phyloP scores from a whole-genome alignment of 2,797 vertebrate genomes.

The Nyctalus aviator region DNA sequence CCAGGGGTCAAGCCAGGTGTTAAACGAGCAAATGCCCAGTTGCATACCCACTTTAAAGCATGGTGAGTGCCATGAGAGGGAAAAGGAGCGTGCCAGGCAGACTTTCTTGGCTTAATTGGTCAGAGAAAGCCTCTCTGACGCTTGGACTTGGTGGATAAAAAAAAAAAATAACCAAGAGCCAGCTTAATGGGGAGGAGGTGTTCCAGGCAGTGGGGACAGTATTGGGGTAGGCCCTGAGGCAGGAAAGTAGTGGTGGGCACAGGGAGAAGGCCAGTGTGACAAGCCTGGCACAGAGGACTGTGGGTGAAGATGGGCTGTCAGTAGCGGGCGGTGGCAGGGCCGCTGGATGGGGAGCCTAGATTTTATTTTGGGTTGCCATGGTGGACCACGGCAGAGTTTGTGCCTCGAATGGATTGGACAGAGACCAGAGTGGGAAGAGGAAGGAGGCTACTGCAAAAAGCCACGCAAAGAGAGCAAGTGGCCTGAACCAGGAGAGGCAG shows the following conservation, averaged over 20 bases:
- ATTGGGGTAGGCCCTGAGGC: neutral
- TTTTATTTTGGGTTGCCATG: neutral
- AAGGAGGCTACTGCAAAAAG: neutral
- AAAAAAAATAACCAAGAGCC: neutral
- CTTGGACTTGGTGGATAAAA: neutral
- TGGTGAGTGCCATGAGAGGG: neutral
- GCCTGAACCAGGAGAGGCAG: neutral
- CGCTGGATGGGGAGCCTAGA: neutral
- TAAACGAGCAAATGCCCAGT: neutral
- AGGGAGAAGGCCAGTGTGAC: neutral
- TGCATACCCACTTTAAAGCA: neutral
- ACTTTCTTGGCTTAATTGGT: neutral
- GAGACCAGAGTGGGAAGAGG: neutral
- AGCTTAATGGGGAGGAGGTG: neutral
- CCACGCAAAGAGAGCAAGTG: neutral
- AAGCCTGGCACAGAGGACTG: no score
- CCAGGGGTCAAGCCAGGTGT: neutral
- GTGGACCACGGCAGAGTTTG: neutral
- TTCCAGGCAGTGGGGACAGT: neutral
- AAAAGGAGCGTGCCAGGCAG: neutral
- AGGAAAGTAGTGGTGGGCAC: no score
- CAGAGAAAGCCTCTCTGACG: neutral
- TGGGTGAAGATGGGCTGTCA: rapidly evolving
- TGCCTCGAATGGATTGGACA: neutral
- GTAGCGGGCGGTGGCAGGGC: neutral